phyloP scores from a whole-genome alignment of 2,888 invertebrate species.

The Drosophila maculinotata region DNA sequence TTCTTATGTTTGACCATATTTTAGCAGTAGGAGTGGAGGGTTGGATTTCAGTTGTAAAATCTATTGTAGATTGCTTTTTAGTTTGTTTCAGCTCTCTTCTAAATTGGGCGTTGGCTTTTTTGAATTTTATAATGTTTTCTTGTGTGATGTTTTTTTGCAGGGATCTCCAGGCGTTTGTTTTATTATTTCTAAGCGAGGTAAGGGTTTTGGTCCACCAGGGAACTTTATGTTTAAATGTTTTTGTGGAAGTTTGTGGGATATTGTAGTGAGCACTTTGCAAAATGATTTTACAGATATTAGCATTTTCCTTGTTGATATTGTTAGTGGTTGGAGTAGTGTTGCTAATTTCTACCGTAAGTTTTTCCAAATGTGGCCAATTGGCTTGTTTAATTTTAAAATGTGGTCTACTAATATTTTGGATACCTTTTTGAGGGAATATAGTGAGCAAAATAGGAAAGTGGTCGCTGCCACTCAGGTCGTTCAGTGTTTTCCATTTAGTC shows the following conservation, averaged over 20 bases:
- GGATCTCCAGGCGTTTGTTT: neutral
- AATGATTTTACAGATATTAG: no score
- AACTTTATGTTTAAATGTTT: neutral
- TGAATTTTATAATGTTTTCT: neutral
- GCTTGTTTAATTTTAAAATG: no score
- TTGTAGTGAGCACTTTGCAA: no score
- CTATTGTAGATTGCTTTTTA: constrained; percentile 1
- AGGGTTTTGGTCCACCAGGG: neutral
- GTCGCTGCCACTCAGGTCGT: neutral
- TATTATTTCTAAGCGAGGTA: neutral
- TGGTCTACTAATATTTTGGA: no score
- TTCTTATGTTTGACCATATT: constrained; percentile 12
- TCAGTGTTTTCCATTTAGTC: neutral
- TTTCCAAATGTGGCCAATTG: no score
- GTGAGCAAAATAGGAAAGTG: neutral
- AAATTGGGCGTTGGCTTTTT: neutral
- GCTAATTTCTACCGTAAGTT: no score
- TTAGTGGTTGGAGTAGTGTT: no score
- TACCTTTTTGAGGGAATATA: neutral
- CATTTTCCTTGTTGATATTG: no score
- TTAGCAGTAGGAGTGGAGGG: constrained; percentile 7
- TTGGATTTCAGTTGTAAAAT: constrained; percentile 9
- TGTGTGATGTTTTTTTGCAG: neutral
- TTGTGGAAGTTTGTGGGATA: neutral
- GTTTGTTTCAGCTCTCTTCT: neutral